These are phyloP conservation scores for Spatulosminthurus flaviceps DNA, from an alignment of 2,888 invertebrate species.

Conservation along the genomic window DNA sequence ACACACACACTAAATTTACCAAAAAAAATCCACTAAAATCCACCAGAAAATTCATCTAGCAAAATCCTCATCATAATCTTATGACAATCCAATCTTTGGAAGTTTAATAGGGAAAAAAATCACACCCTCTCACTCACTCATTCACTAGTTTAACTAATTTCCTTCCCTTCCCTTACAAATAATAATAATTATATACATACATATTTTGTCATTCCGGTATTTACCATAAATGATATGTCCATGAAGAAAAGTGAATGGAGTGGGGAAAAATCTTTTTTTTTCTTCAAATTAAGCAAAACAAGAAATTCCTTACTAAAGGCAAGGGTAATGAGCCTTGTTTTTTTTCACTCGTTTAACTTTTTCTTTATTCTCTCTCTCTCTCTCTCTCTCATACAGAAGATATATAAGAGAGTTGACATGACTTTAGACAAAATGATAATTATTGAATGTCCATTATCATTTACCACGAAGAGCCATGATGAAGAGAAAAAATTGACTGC, in stretches of 20 bases:
- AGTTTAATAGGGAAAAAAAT: too few species aligned
- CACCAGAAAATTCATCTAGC: too few species aligned
- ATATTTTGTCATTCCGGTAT: too few species aligned
- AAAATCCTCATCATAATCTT: too few species aligned
- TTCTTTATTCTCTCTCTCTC: not conserved
- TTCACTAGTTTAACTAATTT: too few species aligned
- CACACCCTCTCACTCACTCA: too few species aligned
- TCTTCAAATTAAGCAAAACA: not conserved
- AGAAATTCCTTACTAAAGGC: not conserved
- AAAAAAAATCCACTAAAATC: too few species aligned
- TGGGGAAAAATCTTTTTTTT: not conserved
- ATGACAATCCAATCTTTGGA: too few species aligned
- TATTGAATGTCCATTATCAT: slow-evolving; percentile 4
- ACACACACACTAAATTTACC: too few species aligned
- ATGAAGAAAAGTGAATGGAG: not conserved
- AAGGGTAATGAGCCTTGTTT: slow-evolving; percentile 16
- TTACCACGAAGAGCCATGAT: not conserved
- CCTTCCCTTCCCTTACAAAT: too few species aligned
- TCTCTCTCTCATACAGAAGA: not conserved
- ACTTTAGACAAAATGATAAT: slow-evolving; percentile 20
- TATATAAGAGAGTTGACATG: not conserved
- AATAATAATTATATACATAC: too few species aligned
- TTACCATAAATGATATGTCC: too few species aligned
- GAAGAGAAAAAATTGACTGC: not conserved
- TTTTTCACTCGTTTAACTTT: not conserved